Conservation (phyloP, 2,888 invertebrate species). For the Polydrusus cervinus region DNA sequence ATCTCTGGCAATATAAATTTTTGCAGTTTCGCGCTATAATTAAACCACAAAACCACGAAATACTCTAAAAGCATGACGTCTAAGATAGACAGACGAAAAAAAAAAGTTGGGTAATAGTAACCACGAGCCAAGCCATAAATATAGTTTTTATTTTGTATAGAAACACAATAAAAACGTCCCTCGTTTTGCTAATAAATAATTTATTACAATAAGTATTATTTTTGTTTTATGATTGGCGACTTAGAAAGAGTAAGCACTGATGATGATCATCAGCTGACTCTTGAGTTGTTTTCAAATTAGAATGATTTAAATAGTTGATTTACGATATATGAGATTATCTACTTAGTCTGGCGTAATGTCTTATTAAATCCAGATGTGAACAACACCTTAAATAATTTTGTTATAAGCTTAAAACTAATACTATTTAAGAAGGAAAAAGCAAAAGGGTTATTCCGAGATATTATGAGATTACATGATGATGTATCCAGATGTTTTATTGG, state of each 20-base stretch:
- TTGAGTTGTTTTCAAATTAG: neutral
- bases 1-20: too few relatives aligned
- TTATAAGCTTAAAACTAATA: slow-evolving; percentile 1
- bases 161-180: neutral
- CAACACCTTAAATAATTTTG: neutral
- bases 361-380: neutral
- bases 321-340: neutral
- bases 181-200: neutral
- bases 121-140: neutral
- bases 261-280: neutral
- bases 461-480: neutral
- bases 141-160: neutral
- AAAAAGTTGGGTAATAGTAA: neutral
- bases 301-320: neutral
- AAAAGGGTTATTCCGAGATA: neutral
- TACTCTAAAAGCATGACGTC: too few relatives aligned
- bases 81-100: neutral
- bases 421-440: neutral
- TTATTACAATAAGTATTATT: neutral
- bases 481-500: too few relatives aligned
- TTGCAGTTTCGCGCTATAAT: too few relatives aligned
- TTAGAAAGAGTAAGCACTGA: neutral
- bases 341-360: neutral
- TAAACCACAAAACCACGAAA: too few relatives aligned
- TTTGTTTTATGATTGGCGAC: neutral